Evolutionary conservation across 2,888 invertebrate species (phyloP).

Genomic region (Dryococelus australis): DNA sequence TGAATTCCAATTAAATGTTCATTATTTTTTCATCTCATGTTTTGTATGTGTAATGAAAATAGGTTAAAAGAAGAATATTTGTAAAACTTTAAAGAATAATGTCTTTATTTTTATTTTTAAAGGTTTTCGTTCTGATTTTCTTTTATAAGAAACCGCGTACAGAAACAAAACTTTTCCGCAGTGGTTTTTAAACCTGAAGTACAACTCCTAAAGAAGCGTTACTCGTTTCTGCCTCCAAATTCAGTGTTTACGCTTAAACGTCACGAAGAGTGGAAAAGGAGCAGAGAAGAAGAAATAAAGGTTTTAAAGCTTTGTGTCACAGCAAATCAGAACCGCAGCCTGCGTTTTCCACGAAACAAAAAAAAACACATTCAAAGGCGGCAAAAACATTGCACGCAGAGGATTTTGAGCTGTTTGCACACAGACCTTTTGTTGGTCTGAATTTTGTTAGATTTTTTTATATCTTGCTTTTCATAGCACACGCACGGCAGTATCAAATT

Average conservation of each 20-base stretch:
- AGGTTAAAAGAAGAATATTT: too few species aligned
- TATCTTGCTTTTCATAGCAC: background rate
- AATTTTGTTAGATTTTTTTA: background rate
- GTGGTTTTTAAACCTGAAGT: background rate
- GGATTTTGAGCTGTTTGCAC: background rate
- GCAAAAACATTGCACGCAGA: background rate
- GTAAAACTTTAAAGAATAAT: too few species aligned
- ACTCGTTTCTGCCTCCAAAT: background rate
- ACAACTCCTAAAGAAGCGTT: background rate
- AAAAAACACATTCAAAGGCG: background rate
- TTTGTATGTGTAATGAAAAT: too few species aligned
- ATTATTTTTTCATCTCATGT: too few species aligned
- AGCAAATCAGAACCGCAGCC: slow-evolving; percentile 4
- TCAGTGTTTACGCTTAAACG: background rate
- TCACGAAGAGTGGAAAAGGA: background rate
- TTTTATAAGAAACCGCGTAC: too few species aligned
- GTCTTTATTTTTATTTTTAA: too few species aligned
- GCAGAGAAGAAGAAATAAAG: background rate
- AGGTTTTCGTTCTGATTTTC: too few species aligned
- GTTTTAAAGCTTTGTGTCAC: slow-evolving; percentile 16
- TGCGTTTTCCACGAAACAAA: background rate
- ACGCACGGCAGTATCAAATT: background rate
- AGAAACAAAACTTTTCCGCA: background rate
- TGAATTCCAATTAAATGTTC: too few species aligned
- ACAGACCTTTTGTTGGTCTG: background rate